A percentile compares a stretch with the other conserved stretches of the same genome.
phyloP scores from a whole-genome alignment of 2,888 invertebrate species.

The Aradus depressus region DNA sequence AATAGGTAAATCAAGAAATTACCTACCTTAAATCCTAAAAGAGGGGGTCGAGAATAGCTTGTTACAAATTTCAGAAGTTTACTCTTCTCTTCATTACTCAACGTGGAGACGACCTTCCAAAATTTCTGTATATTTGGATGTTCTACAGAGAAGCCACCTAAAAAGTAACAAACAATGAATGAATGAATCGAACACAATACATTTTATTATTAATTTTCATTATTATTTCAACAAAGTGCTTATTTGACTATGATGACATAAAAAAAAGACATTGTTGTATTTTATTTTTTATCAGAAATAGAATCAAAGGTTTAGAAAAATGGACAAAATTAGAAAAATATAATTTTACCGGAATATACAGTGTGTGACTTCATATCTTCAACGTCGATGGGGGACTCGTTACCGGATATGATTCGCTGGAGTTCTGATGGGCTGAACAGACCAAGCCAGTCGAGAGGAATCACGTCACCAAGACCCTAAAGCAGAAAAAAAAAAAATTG shows the following conservation, averaged over 20 bases:
- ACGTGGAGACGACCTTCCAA: conserved; percentile 77
- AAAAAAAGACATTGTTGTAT: too few species aligned
- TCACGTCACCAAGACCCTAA: conserved; percentile 66
- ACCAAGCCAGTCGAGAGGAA: conserved; percentile 83
- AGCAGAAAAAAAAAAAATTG: conserved; percentile 1
- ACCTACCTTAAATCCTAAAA: conserved; percentile 92
- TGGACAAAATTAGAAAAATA: background rate
- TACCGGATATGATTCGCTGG: conserved; percentile 93
- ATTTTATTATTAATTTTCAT: conserved; percentile 1
- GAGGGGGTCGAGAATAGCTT: conserved; percentile 90
- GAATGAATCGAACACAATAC: background rate
- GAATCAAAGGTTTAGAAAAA: background rate
- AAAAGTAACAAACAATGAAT: conserved; percentile 3
- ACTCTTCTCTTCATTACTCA: conserved; percentile 72
- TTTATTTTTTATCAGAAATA: too few species aligned
- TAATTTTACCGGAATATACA: conserved; percentile 61
- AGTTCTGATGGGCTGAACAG: conserved; percentile 92
- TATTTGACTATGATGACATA: too few species aligned
- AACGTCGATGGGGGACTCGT: conserved; percentile 85
- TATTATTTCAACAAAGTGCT: too few species aligned
- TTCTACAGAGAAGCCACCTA: conserved; percentile 67
- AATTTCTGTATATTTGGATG: conserved; percentile 79
- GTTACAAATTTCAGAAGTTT: conserved; percentile 95
- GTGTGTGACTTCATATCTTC: conserved; percentile 76
- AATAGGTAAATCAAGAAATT: too few species aligned